Evolutionary conservation across 1,140 invertebrate genomes (phyloP), one percentile per base, ranked within the genome.

Genomic region (Caenorhabditis latens): DNA sequence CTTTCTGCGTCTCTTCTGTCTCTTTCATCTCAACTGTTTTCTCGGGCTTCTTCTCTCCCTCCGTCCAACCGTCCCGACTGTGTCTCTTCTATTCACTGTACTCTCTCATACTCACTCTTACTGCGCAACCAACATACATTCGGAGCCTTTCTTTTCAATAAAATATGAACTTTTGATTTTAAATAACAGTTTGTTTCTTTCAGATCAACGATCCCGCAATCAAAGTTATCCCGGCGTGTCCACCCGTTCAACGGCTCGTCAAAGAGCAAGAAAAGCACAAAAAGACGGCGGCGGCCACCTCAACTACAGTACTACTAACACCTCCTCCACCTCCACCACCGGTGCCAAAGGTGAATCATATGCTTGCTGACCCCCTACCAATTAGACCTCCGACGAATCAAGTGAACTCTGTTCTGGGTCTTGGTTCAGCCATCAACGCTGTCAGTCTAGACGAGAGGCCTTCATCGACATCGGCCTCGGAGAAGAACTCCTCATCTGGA

Each of bases 191-290:
- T 58, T n/a, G 40, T 16, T 42, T 14, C 87, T 90, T 84, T 85
- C 67, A 79, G 88, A 57, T 46, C 11, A 16, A 90, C 43, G 84
- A 90, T 85, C 85, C 88, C 13, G 71, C 88, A 2, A 85, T 89
- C 75, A 89, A 89, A 67, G 65, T 85, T 48, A 90, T 86, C 19
- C 84, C 84, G 2, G 71, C 88, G 32, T 88, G 83, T 24, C 67
- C 84, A 24, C 67, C 82, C 40, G 84, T 63, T n/a, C 63, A 48
- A 53, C 43, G 48, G 16, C 21, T 53, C 6, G 32, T 46, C n/a
- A 57, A 46, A 55, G 24, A 42, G 9, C 19, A 21, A 14, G 32
- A 85, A n/a, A n/a, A 57, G 5, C 11, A 11, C 5, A 43, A 57
- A 16, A 43, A 50, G 75, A 86, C 43, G 4, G 21, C 61, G n/a